Base-by-base conservation (phyloP, 1,140 invertebrate species). In the Calliphora vicina region DNA sequence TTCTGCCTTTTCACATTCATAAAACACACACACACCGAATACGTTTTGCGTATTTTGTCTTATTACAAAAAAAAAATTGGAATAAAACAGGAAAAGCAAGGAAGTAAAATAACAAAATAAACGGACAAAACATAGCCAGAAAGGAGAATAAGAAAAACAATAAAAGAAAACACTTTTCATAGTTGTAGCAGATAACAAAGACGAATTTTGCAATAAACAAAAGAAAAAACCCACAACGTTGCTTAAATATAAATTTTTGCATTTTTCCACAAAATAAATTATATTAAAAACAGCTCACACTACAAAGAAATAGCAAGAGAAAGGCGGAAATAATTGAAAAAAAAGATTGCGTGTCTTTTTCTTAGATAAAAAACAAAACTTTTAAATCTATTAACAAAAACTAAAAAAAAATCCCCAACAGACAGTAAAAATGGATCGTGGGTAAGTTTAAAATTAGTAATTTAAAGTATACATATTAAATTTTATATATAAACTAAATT, bases 341-440 rank as follows among this genome's bases (percentile, higher is more conserved):
- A 27, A 78, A 43, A 43, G 35, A 78, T 78, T 78, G 35, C 17
- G 35, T 43, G 74, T 13, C 35, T 78, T 78, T 78, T 35, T 5
- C 35, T 74, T 23, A 23, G 73, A 76, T 27, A 76, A 27, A 29
- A 26, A 76, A 76, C 10, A 35, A 43, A 20, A 74, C n/a, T 74
- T 74, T n/a, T n/a, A 50, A 74, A 83, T 67, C n/a, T 67, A 67
- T 67, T 67, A 57, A 57, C 13, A 57, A 57, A 15, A 1, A 42
- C 12, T 1, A 26, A 76, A 23, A 57, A 13, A 27, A 76, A 81
- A 29, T n/a, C 20, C 57, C n/a, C 43, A 35, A 71, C 50, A 87
- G 81, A 84, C 87, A 45, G 86, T 73, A 89, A 88, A 83, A 89
- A 88, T 73, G 87, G 87, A 88, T 78, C 74, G 74, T 43, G 35